Conservation (phyloP, 2,113 vertebrate species). For the mouse (Mus musculus) region DNA sequence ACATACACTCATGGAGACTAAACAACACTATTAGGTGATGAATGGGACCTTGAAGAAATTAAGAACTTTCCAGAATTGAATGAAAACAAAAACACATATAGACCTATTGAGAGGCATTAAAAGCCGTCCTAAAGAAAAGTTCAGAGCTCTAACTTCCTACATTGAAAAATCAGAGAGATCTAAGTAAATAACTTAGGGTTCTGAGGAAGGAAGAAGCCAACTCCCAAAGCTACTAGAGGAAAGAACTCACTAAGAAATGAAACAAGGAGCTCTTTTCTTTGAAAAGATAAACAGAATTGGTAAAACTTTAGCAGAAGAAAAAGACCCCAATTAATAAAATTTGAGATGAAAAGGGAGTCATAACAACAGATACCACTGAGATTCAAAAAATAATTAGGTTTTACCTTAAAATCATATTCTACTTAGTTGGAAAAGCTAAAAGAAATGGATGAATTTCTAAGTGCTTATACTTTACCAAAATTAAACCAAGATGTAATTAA, state of each 20-base stretch:
- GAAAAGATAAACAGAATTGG: not conserved
- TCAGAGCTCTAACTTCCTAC: not conserved
- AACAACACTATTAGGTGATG: not conserved
- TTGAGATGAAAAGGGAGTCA: not conserved
- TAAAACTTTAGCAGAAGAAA: not conserved
- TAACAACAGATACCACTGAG: not conserved
- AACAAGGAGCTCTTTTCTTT: not conserved
- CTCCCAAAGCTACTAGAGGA: not conserved
- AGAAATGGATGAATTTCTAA: not conserved
- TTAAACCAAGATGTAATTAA: not conserved
- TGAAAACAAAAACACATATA: not conserved
- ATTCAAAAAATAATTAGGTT: not conserved
- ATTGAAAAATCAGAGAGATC: not conserved
- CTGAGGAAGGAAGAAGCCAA: not conserved
- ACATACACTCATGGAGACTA: not conserved
- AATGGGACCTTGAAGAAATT: not conserved
- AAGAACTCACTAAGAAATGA: not conserved
- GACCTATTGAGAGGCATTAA: not conserved
- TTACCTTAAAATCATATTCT: not conserved
- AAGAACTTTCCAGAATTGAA: not conserved
- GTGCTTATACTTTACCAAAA: not conserved
- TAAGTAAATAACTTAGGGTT: not conserved
- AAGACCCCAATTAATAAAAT: not conserved
- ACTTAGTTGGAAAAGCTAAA: not conserved
- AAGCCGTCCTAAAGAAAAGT: not conserved